Evolutionary conservation across 2,888 invertebrate genomes (phyloP), one percentile per base, ranked within the genome.

Genomic region (Agrotis ipsilon): DNA sequence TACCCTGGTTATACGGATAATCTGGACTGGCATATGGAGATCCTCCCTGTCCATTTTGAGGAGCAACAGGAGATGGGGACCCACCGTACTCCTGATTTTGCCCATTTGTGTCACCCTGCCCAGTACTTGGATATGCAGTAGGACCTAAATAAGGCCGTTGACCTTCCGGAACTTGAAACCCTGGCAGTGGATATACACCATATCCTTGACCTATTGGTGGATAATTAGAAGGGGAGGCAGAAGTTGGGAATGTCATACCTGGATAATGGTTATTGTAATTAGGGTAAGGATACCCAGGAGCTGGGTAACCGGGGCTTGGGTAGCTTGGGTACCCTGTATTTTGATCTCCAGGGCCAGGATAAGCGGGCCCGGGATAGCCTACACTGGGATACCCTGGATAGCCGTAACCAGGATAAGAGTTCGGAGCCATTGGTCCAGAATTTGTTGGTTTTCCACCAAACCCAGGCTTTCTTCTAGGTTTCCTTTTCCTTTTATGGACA

Each of bases 381-480:
- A n/a, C 24, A 3, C 45, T 62, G 45, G 52, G 18, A 13, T 61
- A 57, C 6, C 39, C 39, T 11, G 39, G 39, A 11, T 39, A 39
- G 11, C 39, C 39, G 11, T 39, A 39, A 9, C 39, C 39, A 39
- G 39, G 4, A 39, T 45, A 45, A 16, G 65, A 24, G 18, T 60
- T 73, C 3, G 46, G 49, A 18, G 43, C 39, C 0, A n/a, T 32
- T 51, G 39, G 19, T n/a, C 9, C 39, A 21, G 59, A 21, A 21
- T 73, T 62, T 24, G 19, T 39, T 72, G 24, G 48, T 55, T 69
- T 24, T 6, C 9, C 57, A 63, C 81, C 86, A 72, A 83, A 82
- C 45, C 84, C 87, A 2, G 87, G 88, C 6, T 90, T 89, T 48
- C 89, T 88, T 55, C 86, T 87, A 51, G 88, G 88, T 72, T 72